Percentiles rank a stretch among this genome's conserved stretches.
phyloP scores from a whole-genome alignment of 2,113 vertebrate species.

The Pheucticus melanocephalus region DNA sequence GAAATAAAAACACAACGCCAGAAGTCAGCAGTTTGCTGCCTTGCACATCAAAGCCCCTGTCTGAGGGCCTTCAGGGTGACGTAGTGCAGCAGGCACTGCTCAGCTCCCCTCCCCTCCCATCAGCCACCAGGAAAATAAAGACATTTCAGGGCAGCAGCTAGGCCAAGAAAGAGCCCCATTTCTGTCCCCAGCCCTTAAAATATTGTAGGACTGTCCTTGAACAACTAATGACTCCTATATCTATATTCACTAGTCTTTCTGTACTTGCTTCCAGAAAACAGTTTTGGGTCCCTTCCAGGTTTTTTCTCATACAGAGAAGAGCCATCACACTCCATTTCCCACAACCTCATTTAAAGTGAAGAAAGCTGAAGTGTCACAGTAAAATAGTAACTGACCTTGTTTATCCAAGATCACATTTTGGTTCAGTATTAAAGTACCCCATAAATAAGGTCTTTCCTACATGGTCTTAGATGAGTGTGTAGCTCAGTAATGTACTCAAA shows the following conservation, averaged over 20 bases:
- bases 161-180: background rate
- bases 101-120: background rate
- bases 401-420: background rate
- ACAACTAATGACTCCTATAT: background rate
- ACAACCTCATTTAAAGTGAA: background rate
- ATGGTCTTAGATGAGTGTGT: background rate
- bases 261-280: background rate
- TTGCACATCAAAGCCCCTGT: background rate
- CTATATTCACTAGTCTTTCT: background rate
- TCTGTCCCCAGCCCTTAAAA: background rate
- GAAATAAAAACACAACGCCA: background rate
- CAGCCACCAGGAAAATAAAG: background rate
- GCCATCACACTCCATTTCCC: background rate
- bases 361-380: background rate
- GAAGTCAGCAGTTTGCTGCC: background rate
- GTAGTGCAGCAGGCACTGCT: fast-evolving
- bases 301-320: background rate
- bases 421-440: background rate
- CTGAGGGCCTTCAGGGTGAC: background rate
- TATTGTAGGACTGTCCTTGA: background rate
- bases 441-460: background rate
- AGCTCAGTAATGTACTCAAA: background rate
- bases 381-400: constrained; percentile 23
- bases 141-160: background rate
- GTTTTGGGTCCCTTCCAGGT: background rate